Conservation (phyloP, 2,797 vertebrate genomes). For the Sitta carolinensis region DNA sequence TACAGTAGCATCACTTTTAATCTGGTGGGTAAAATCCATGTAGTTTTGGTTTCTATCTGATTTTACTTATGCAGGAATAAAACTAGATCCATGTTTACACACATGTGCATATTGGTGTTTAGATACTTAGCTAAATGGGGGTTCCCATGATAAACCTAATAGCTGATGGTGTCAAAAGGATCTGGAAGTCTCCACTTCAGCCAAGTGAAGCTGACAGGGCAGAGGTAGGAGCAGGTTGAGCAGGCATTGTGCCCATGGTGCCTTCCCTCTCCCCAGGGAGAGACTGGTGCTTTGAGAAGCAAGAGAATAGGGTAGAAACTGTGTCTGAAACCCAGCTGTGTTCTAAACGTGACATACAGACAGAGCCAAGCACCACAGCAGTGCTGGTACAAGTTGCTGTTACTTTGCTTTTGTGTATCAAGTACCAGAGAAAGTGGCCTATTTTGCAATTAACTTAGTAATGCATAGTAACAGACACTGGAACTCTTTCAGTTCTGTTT, state of each 20-base stretch:
- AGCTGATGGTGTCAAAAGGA: not conserved
- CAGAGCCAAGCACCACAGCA: no score
- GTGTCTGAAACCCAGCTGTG: not conserved
- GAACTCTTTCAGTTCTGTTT: not conserved
- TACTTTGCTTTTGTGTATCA: not conserved
- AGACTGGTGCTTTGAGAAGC: not conserved
- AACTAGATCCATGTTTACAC: not conserved
- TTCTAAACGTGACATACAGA: not conserved
- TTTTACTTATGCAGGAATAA: not conserved
- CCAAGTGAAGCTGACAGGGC: not conserved
- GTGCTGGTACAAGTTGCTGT: not conserved
- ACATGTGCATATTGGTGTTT: not conserved
- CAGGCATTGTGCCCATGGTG: accelerated
- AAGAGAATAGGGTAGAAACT: not conserved
- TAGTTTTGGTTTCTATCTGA: not conserved
- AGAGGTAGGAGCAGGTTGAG: not conserved
- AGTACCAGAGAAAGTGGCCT: not conserved
- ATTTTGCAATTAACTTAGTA: not conserved
- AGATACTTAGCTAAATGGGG: not conserved
- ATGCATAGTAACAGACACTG: not conserved
- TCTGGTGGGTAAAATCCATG: not conserved
- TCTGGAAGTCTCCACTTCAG: not conserved
- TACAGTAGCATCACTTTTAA: not conserved
- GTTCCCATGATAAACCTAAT: not conserved
- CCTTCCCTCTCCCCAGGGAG: not conserved